A percentile compares a stretch with the other conserved stretches of the same genome.
These are phyloP conservation scores for Bombus sibiricus DNA, from an alignment of 1,140 invertebrate species.

Conservation along the genomic window DNA sequence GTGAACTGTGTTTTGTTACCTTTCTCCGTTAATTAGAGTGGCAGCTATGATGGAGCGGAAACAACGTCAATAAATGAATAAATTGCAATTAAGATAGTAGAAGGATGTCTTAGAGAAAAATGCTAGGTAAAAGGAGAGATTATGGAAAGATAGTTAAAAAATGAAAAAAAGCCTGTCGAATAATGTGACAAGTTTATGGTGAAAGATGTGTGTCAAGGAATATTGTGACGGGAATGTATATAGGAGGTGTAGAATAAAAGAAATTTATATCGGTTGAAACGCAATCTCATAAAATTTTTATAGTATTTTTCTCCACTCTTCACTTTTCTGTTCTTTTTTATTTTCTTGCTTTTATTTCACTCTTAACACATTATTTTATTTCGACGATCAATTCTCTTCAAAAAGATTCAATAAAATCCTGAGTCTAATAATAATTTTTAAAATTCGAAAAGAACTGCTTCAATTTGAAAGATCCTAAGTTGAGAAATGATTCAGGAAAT, in stretches of 20 bases:
- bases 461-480: too few species aligned
- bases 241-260: background rate
- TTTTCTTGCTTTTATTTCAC: too few species aligned
- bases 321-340: too few species aligned
- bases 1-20: background rate
- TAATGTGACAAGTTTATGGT: background rate
- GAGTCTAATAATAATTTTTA: background rate
- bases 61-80: background rate
- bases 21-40: constrained; percentile 14
- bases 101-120: background rate
- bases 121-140: too few species aligned
- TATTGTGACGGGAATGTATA: background rate
- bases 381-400: too few species aligned
- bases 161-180: background rate
- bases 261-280: background rate
- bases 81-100: background rate
- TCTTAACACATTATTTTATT: too few species aligned
- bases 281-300: background rate
- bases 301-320: too few species aligned
- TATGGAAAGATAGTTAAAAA: background rate
- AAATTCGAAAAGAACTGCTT: background rate
- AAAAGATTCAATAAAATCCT: too few species aligned
- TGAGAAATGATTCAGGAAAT: too few species aligned
- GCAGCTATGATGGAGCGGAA: background rate
- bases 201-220: background rate